Base-by-base conservation (phyloP, 2,888 invertebrate genomes). In the Melipona beecheii region DNA sequence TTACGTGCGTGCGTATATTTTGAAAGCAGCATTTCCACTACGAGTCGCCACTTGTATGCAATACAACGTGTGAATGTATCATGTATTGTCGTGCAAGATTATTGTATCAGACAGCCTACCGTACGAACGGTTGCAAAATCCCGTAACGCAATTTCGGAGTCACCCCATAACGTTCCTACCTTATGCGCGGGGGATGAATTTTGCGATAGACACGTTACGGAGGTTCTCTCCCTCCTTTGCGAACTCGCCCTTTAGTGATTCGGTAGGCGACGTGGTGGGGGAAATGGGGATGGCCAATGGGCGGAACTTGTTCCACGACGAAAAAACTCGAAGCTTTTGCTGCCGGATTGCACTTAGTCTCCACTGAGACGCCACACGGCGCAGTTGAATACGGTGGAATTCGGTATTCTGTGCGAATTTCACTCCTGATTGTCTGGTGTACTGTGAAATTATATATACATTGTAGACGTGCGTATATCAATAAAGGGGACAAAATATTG, bases 351-450 rank as follows among this genome's bases (percentile, higher is more conserved):
- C 69, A 85, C 68, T 91, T 86, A 94, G 94, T 94, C 91, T 90
- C 90, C 88, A 88, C 87, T 83, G 91, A 90, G 91, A 91, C 92
- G 89, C 86, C 84, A 91, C 66, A 75, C 81, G 68, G 92, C 86
- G 78, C 75, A 77, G 89, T 86, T 62, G 83, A 69, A 50, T 21
- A 50, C 24, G 74, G 74, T 21, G 66, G 21, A 13, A 71, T 65
- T 60, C 54, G 62, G n/a, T 60, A 13, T 5, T 49, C n/a, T 4
- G n/a, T 70, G 79, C 43, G 24, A 58, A 58, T 27, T 60, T 19
- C 60, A 2, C 19, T 19, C 17, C 2, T 0, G 2, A 4, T 5
- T 4, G 2, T 52, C 24, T 3, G 4, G 50, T 64, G n/a, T 2
- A n/a, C 52, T n/a, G 70, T 70, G 54, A 70, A 56, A 4, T 17